phyloP scores from a whole-genome alignment of 2,113 vertebrate genomes.

The Nansenia antarctica region DNA sequence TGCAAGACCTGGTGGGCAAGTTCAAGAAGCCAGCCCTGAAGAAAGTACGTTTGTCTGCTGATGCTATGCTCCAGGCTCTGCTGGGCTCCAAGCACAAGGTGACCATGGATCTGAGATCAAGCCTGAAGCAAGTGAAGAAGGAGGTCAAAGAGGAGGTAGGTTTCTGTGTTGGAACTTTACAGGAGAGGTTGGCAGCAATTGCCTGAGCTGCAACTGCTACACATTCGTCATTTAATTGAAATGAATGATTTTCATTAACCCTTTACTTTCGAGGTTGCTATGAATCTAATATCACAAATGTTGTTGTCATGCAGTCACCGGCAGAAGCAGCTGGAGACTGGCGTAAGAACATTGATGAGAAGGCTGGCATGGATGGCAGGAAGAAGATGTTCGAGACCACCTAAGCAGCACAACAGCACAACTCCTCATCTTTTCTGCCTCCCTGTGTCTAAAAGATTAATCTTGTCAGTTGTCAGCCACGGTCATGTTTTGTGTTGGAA shows the following conservation, averaged over 20 bases:
- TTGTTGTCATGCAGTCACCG: background rate
- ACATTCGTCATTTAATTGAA: background rate
- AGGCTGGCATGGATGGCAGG: conserved; percentile 94
- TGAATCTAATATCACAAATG: background rate
- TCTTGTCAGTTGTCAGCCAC: background rate
- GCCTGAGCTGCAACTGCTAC: background rate
- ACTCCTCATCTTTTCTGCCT: too few species aligned
- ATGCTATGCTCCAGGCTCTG: conserved; percentile 69
- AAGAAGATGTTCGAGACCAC: conserved; percentile 97
- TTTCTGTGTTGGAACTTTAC: background rate
- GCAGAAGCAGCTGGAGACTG: conserved; percentile 89
- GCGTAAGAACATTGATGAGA: conserved; percentile 97
- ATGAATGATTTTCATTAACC: background rate
- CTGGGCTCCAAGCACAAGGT: conserved; percentile 92
- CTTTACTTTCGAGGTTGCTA: background rate
- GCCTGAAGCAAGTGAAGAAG: conserved; percentile 95
- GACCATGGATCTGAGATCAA: conserved; percentile 91
- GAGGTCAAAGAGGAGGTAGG: conserved; percentile 88
- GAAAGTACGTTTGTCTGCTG: conserved; percentile 71
- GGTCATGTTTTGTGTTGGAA: background rate
- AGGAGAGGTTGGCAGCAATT: background rate
- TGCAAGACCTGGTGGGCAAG: conserved; percentile 61
- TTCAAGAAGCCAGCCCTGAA: conserved; percentile 70
- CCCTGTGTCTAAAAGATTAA: background rate
- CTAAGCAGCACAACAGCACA: too few species aligned